These are phyloP conservation scores for Dendrolimus kikuchii DNA, from an alignment of 1,140 invertebrate species.

Conservation along the genomic window DNA sequence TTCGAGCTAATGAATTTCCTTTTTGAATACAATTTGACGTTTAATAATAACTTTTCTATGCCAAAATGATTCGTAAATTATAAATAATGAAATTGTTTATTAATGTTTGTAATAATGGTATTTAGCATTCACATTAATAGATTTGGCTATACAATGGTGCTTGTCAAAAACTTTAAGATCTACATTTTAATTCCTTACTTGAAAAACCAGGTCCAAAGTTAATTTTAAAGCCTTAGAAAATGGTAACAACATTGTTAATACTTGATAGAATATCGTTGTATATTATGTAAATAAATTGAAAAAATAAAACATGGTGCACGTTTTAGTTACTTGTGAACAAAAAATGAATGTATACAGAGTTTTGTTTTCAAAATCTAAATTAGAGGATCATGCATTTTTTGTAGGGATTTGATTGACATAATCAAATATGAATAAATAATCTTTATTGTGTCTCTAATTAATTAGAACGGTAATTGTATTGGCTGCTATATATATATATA, in stretches of 20 bases:
- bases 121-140: too few relatives aligned
- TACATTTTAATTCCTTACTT: too few relatives aligned
- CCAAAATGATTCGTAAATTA: constrained; percentile 1
- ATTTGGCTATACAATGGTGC: background rate
- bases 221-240: background rate
- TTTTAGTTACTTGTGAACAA: constrained; percentile 27
- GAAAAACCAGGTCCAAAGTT: too few relatives aligned
- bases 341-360: constrained; percentile 9
- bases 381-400: constrained; percentile 5
- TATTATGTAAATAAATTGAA: constrained; percentile 56
- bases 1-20: constrained; percentile 14
- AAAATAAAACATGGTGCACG: constrained; percentile 48
- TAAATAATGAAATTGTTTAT: background rate
- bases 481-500: too few relatives aligned
- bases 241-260: constrained; percentile 49
- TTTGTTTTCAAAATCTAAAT: background rate
- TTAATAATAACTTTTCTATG: constrained; percentile 19
- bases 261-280: constrained; percentile 54
- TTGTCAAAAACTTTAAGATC: background rate
- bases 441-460: too few relatives aligned
- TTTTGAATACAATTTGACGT: constrained; percentile 23
- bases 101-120: background rate
- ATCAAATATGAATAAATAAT: too few relatives aligned
- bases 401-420: background rate
- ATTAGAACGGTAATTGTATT: too few relatives aligned